Conservation (phyloP, 2,888 invertebrate species). For the Conomelus anceps region DNA sequence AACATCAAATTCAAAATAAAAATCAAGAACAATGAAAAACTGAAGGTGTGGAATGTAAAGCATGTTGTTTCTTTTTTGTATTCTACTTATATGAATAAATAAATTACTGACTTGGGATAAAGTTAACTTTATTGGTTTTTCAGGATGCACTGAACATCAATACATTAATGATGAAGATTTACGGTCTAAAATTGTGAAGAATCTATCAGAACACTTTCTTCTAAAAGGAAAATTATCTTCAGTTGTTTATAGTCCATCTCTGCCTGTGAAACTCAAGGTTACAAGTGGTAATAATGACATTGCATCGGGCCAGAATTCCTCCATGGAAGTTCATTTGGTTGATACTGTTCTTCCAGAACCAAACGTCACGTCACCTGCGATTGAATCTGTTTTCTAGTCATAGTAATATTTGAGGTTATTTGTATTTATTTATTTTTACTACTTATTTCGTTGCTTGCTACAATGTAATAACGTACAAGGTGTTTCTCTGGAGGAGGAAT, state of each 20-base stretch:
- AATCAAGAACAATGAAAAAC: too few relatives aligned
- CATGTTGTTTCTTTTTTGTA: too few relatives aligned
- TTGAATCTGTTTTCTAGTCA: background rate
- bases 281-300: background rate
- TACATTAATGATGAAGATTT: background rate
- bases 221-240: background rate
- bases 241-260: background rate
- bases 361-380: background rate
- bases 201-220: background rate
- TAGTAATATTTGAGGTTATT: background rate
- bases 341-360: background rate
- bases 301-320: too few relatives aligned
- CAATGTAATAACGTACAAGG: too few relatives aligned
- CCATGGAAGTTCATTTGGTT: background rate
- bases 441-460: too few relatives aligned
- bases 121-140: too few relatives aligned
- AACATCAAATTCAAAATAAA: too few relatives aligned
- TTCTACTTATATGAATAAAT: too few relatives aligned
- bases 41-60: too few relatives aligned
- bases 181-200: background rate
- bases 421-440: background rate
- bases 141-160: background rate
- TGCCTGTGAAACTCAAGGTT: background rate
- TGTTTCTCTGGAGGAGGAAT: too few relatives aligned
- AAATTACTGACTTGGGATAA: background rate